Percentiles rank a stretch among this genome's conserved stretches.
Evolutionary conservation across 1,140 invertebrate species (phyloP).

Genomic region (Drosophila murphyi): DNA sequence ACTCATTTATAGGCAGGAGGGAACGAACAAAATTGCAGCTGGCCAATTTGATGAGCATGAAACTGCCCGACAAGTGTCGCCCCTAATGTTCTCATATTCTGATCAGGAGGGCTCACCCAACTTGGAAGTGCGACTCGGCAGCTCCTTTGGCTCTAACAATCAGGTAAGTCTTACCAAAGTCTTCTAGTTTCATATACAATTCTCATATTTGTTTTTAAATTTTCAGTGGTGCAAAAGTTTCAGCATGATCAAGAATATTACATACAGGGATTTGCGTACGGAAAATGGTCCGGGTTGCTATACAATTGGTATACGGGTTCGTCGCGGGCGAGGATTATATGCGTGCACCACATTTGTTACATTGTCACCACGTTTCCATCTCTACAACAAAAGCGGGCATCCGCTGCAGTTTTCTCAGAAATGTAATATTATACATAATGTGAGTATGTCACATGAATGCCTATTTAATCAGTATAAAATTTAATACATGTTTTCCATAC

Average conservation of each 20-base stretch:
- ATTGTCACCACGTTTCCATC: slow-evolving; percentile 95
- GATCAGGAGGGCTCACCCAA: slow-evolving; percentile 91
- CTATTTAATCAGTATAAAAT: neutral
- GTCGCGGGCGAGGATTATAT: slow-evolving; percentile 94
- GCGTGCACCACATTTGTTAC: slow-evolving; percentile 96
- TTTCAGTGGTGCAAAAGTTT: slow-evolving; percentile 93
- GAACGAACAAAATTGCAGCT: slow-evolving; percentile 90
- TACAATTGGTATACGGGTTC: slow-evolving; percentile 94
- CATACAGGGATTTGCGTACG: slow-evolving; percentile 70
- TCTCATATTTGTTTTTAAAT: slow-evolving; percentile 27
- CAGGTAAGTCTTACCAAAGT: slow-evolving; percentile 38
- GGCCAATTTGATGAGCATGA: slow-evolving; percentile 98
- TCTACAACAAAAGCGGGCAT: slow-evolving; percentile 95
- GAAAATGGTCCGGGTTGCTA: slow-evolving; percentile 85
- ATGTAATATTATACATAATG: slow-evolving; percentile 88
- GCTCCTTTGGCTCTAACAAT: slow-evolving; percentile 66
- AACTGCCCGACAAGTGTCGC: slow-evolving; percentile 94
- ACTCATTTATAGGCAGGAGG: slow-evolving; percentile 97
- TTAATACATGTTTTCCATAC: neutral
- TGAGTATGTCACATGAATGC: slow-evolving; percentile 58
- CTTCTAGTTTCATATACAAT: no score
- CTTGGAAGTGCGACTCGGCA: slow-evolving; percentile 84
- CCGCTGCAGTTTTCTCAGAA: slow-evolving; percentile 95
- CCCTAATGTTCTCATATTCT: slow-evolving; percentile 97
- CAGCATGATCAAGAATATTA: slow-evolving; percentile 85